A percentile compares a stretch with the other conserved stretches of the same genome.
Conservation (phyloP, 2,888 invertebrate genomes). For the Exocentrus adspersus region DNA sequence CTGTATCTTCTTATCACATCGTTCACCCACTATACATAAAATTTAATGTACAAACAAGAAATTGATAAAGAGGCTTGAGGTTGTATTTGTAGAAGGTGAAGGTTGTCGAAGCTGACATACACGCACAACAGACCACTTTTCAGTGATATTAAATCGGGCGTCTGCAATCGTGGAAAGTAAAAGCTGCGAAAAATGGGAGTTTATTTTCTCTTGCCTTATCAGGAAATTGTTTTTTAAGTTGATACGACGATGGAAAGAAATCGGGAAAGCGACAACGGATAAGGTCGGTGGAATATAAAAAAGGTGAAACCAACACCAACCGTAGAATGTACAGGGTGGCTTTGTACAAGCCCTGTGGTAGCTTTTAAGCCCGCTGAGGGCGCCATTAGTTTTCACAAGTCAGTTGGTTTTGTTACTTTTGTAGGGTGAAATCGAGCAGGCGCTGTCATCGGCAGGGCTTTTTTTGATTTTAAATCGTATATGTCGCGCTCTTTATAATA, state of each 20-base stretch:
- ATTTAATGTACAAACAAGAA: not conserved
- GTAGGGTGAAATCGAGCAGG: too few species aligned
- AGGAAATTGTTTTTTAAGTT: not conserved
- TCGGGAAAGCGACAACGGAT: not conserved
- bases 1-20: too few species aligned
- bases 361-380: too few species aligned
- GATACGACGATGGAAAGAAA: not conserved
- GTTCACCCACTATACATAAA: not conserved
- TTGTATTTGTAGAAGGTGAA: not conserved
- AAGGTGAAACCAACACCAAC: too few species aligned
- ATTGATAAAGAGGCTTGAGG: not conserved
- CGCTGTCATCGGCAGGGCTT: too few species aligned
- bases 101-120: not conserved
- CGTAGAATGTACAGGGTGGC: too few species aligned
- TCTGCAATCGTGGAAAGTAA: not conserved
- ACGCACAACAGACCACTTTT: not conserved
- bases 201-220: constrained; percentile 1
- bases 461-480: too few species aligned
- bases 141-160: not conserved
- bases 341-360: too few species aligned
- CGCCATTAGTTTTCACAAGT: too few species aligned
- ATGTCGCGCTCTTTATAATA: too few species aligned
- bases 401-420: too few species aligned
- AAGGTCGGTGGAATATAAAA: too few species aligned
- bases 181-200: not conserved